Base-by-base conservation (phyloP, 2,797 vertebrate species). In the Caiman crocodilus region DNA sequence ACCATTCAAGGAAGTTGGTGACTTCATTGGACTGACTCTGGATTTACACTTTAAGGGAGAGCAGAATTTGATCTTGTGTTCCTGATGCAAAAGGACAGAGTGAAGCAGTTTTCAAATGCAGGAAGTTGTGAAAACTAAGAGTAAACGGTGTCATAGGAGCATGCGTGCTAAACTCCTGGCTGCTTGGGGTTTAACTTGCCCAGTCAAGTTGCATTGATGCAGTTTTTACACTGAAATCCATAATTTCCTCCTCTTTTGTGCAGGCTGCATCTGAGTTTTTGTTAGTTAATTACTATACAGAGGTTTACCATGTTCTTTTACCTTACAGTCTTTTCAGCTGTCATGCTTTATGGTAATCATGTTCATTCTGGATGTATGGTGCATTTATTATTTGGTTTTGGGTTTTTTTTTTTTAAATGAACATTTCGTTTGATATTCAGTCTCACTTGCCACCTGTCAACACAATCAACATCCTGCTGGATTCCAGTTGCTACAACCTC, bases 271-370 rank as follows among this genome's bases (percentile, higher is more conserved):
- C 65, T 0, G 4, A 60, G 76, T 80, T 91, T 94, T 96, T 91
- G 32, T 96, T 88, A 94, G 61, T 80, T 78, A 82, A 13, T 90
- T 16, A 58, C 69, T 85, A 87, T 55, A 76, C n/a, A 80, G 80
- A 78, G 82, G 92, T 92, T 95, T 90, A 71, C 23, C 77, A 69
- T 2, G 0, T 63, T 18, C 90, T 94, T 92, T 95, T 95, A 90
- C 92, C 35, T 77, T 23, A 50, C 30, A 81, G 83, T 63, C 90
- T 59, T 95, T 96, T 96, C 93, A 97, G 88, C 76, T 94, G 91
- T 92, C 86, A 60, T 80, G 69, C 61, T 92, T 87, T 81, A 25
- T 50, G 69, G 7, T 42, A 71, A 95, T 89, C 85, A 61, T 91
- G 50, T 89, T 88, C 83, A 89, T 26, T 56, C 11, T 59, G 74